Percentiles rank a stretch among this genome's conserved stretches.
phyloP scores from a whole-genome alignment of 2,113 vertebrate species.

The Megaceryle maxima region DNA sequence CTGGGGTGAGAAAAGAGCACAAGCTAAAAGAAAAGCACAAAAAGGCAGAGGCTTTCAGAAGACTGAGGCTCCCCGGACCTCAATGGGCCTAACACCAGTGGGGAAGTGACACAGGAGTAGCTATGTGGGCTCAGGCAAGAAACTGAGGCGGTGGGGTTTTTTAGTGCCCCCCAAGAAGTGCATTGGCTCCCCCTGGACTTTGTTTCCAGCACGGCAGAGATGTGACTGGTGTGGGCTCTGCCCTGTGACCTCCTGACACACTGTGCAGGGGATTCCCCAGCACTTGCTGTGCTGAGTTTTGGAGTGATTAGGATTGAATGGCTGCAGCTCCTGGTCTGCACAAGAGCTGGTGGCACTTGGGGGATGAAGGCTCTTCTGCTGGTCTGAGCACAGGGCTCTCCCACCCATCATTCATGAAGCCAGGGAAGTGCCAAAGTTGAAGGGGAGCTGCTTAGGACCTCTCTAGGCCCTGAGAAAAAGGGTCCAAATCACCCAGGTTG shows the following conservation, averaged over 20 bases:
- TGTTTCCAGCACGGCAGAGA: background rate
- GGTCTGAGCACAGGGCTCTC: accelerated
- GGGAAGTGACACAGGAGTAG: background rate
- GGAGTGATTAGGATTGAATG: background rate
- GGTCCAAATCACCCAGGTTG: background rate
- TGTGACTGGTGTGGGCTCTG: background rate
- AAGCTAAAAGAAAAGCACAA: background rate
- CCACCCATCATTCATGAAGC: background rate
- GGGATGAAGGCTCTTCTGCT: background rate
- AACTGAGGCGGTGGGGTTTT: background rate
- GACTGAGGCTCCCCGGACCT: background rate
- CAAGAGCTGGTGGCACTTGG: background rate
- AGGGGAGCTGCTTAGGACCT: background rate
- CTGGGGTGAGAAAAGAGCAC: background rate
- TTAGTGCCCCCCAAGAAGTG: background rate
- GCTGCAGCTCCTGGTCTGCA: background rate
- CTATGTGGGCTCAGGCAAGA: background rate
- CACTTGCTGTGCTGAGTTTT: background rate
- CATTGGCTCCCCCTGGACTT: accelerated
- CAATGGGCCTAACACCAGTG: background rate
- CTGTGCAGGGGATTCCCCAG: background rate
- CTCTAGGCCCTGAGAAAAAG: background rate
- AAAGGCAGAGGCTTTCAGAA: background rate
- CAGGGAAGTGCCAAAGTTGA: background rate
- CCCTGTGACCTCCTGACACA: accelerated